phyloP scores from a whole-genome alignment of 1,140 invertebrate genomes.

The Chelonus insularis region DNA sequence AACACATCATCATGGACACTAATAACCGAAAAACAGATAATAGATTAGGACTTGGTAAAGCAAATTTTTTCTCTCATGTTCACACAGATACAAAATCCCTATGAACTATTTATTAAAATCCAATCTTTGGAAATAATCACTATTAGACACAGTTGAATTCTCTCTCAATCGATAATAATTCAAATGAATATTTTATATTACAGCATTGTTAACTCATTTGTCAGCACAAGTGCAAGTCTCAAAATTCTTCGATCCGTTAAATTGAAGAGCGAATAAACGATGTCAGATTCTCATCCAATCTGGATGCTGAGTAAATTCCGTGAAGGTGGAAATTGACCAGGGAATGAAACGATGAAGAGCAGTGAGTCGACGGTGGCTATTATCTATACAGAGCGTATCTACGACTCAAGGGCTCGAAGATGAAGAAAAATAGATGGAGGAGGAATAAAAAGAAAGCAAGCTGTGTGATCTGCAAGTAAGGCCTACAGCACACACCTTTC shows the following conservation, averaged over 20 bases:
- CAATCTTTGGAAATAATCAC: too few species aligned
- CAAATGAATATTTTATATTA: constrained; percentile 14
- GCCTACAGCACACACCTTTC: constrained; percentile 2
- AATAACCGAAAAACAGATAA: not conserved
- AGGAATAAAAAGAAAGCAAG: not conserved
- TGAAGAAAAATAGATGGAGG: not conserved
- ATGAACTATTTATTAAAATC: too few species aligned
- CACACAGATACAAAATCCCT: too few species aligned
- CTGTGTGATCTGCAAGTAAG: not conserved
- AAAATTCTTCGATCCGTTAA: constrained; percentile 14
- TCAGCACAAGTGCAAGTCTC: constrained; percentile 13
- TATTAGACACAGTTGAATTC: too few species aligned
- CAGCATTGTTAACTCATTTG: constrained; percentile 17
- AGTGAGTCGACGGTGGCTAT: constrained; percentile 13
- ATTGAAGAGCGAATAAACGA: constrained; percentile 12
- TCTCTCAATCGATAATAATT: too few species aligned
- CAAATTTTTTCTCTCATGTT: too few species aligned
- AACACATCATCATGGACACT: not conserved
- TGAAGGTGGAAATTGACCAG: constrained; percentile 27
- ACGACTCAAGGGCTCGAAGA: not conserved
- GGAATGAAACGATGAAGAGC: constrained; percentile 13
- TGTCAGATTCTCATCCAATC: constrained; percentile 12
- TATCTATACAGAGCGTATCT: not conserved
- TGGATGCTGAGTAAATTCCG: constrained; percentile 8
- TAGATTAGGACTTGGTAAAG: not conserved